Percentiles rank a stretch among this genome's conserved stretches.
phyloP scores from a whole-genome alignment of 1,140 invertebrate species.

The Diabrotica undecimpunctata region DNA sequence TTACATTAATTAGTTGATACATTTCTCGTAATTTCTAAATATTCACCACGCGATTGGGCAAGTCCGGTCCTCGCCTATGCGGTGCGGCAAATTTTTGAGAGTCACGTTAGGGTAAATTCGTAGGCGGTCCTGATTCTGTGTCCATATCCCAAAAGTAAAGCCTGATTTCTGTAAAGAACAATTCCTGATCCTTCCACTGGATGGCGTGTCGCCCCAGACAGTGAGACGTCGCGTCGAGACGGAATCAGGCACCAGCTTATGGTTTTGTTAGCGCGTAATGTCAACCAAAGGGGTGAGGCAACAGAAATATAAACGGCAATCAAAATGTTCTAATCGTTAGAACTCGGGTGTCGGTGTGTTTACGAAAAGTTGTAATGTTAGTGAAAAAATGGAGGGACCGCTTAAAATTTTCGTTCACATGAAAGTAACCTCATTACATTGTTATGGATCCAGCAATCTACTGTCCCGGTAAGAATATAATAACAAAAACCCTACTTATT shows the following conservation, averaged over 20 bases:
- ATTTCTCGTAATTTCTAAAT: too few species aligned
- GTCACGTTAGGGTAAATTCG: too few species aligned
- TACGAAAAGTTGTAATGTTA: constrained; percentile 10
- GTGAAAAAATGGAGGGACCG: constrained; percentile 12
- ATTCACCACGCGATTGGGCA: too few species aligned
- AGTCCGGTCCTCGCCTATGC: too few species aligned
- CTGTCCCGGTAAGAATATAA: constrained; percentile 15
- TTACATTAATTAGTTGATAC: too few species aligned
- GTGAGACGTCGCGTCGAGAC: constrained; percentile 4
- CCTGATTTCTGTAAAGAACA: constrained; percentile 15
- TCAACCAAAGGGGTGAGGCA: constrained; percentile 12
- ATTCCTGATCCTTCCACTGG: constrained; percentile 12
- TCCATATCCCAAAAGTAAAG: not conserved
- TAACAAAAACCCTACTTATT: not conserved
- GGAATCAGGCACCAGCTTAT: constrained; percentile 10
- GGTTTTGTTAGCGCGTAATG: constrained; percentile 13
- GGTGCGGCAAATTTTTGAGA: too few species aligned
- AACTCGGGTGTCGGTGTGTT: not conserved
- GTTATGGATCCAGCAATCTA: constrained; percentile 12
- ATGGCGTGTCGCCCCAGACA: constrained; percentile 11
- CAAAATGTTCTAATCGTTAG: constrained; percentile 9
- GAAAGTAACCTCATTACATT: not conserved
- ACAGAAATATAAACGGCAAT: constrained; percentile 1
- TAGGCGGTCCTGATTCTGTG: too few species aligned
- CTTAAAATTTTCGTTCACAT: constrained; percentile 6